Evolutionary conservation across 2,888 invertebrate species (phyloP).

Genomic region (Catocala sponsa): DNA sequence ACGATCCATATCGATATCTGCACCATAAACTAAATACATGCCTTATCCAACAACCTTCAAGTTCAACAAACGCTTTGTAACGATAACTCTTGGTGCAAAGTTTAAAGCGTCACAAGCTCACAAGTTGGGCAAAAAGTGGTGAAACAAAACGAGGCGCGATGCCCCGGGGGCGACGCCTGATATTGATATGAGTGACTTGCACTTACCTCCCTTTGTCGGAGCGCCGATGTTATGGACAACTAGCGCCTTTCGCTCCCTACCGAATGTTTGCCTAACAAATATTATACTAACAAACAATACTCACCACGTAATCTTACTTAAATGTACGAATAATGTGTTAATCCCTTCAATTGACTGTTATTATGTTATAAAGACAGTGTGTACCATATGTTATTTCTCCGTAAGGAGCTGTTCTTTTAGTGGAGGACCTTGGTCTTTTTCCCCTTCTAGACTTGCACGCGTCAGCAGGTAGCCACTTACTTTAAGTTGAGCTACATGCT

Average conservation of each 20-base stretch:
- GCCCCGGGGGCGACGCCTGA: constrained; percentile 65
- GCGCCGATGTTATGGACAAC: constrained; percentile 75
- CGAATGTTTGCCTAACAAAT: constrained; percentile 76
- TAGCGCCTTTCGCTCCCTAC: constrained; percentile 59
- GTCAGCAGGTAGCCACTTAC: too few species aligned
- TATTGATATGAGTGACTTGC: constrained; percentile 88
- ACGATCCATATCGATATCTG: not conserved
- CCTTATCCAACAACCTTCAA: constrained; percentile 29
- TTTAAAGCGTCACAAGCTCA: constrained; percentile 50
- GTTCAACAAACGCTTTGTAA: constrained; percentile 46
- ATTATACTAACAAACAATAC: constrained; percentile 77
- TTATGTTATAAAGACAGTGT: constrained; percentile 13
- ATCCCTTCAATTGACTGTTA: constrained; percentile 43
- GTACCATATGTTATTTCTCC: too few species aligned
- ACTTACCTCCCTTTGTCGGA: constrained; percentile 74
- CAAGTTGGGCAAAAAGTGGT: constrained; percentile 76
- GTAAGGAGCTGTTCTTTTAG: too few species aligned
- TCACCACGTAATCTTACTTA: constrained; percentile 75
- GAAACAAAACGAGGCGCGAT: constrained; percentile 74
- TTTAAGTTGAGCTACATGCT: too few species aligned
- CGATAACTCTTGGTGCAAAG: constrained; percentile 52
- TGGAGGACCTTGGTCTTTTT: too few species aligned
- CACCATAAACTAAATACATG: constrained; percentile 21
- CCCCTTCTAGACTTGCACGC: too few species aligned
- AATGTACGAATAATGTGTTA: constrained; percentile 66